A percentile compares a stretch with the other conserved stretches of the same genome.
phyloP scores from a whole-genome alignment of 2,113 vertebrate genomes.

The Cnemophilus loriae region DNA sequence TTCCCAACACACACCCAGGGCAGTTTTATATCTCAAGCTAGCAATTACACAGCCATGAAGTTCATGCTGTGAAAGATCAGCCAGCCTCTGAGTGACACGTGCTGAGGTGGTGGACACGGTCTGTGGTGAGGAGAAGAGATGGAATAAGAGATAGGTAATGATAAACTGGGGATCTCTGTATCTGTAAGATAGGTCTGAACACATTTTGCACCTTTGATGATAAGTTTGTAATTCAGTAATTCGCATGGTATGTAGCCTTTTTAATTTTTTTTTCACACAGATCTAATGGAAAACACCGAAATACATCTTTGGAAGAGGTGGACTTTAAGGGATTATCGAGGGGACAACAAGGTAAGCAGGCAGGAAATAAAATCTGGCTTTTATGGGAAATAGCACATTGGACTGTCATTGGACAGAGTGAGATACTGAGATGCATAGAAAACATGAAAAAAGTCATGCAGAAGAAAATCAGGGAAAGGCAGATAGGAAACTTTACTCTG shows the following conservation, averaged over 20 bases:
- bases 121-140: neutral
- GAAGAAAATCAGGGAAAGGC: neutral
- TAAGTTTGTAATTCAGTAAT: neutral
- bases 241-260: rapidly evolving
- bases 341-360: neutral
- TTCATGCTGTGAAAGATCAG: neutral
- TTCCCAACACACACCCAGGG: neutral
- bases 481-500: neutral
- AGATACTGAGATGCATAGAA: neutral
- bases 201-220: neutral
- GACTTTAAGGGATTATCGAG: neutral
- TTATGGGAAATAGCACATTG: neutral
- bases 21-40: neutral
- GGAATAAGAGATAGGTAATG: neutral
- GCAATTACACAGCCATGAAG: neutral
- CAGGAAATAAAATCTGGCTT: neutral
- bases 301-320: neutral
- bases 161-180: neutral
- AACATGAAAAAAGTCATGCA: neutral
- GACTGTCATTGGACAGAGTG: neutral
- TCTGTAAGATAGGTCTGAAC: neutral
- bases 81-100: neutral
- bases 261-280: neutral
- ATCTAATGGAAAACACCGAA: neutral
- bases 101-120: neutral